Base-by-base conservation (phyloP, 2,113 vertebrate genomes). In the Balaeniceps rex region DNA sequence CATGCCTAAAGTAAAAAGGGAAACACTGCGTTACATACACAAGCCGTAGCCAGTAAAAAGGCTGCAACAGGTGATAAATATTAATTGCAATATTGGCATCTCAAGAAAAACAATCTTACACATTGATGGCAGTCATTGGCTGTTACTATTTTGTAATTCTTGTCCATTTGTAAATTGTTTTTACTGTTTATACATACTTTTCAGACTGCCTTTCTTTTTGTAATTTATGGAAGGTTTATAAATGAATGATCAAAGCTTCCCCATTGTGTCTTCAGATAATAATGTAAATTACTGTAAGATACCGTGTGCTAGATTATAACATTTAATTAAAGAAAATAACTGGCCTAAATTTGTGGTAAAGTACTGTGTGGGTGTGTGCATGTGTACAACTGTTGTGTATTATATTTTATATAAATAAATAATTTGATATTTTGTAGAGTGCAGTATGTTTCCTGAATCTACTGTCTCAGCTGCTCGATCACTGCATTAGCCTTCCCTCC, bases 161-260 rank as follows among this genome's bases (percentile, higher is more conserved):
- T 98, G 98, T 99, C 99, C 99, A 99, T 99, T 99, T 99, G 99
- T 99, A 99, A 98, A 99, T 99, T 99, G 98, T 99, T 99, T 99
- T 99, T 99, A 99, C 99, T 99, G 99, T 99, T 99, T 99, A 98
- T 99, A 99, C 99, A 99, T 99, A 98, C 99, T 99, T 99, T 99
- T 99, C 98, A 99, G 98, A 99, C 98, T 99, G 99, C 99, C 99
- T 99, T 99, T 99, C 97, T 98, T 99, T 97, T 99, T 99, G 99
- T 99, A 99, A 99, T 98, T 99, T 98, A 96, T 69, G 98, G 97
- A 98, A 97, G 98, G 98, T 98, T 98, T 98, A 95, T 98, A 98
- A 97, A 97, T 86, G 97, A 97, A 96, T 98, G 98, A 98, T 99
- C 98, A 97, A 99, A 98, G 98, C 98, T 99, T 98, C 98, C 99